phyloP scores from a whole-genome alignment of 2,888 invertebrate genomes.

The Archips xylosteana region DNA sequence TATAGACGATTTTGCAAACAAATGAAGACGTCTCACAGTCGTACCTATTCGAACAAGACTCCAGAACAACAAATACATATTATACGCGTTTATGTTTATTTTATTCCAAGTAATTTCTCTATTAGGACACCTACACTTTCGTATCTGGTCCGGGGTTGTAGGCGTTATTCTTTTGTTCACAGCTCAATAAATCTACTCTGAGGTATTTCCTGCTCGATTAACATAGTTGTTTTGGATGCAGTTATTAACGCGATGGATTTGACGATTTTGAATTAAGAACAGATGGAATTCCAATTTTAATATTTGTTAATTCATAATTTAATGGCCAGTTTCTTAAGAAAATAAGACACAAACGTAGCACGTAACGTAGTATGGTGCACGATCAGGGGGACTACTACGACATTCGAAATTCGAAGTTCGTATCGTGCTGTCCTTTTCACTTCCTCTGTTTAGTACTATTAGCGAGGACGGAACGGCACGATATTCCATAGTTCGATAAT shows the following conservation, averaged over 20 bases:
- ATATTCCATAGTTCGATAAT: too few species aligned
- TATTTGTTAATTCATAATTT: neutral
- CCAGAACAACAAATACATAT: conserved; percentile 56
- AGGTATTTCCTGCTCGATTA: conserved; percentile 33
- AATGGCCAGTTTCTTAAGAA: neutral
- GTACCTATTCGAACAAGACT: neutral
- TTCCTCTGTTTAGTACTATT: too few species aligned
- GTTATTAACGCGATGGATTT: conserved; percentile 28
- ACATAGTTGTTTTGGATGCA: conserved; percentile 39
- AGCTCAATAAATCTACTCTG: conserved; percentile 34
- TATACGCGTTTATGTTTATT: conserved; percentile 66
- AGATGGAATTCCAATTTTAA: neutral
- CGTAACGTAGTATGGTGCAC: too few species aligned
- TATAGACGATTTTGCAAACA: neutral
- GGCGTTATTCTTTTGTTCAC: conserved; percentile 41
- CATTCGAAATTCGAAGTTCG: too few species aligned
- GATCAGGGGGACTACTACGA: too few species aligned
- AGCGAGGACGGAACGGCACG: too few species aligned
- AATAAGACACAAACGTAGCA: neutral
- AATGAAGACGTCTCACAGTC: neutral
- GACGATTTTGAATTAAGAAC: conserved; percentile 16
- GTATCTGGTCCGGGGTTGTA: conserved; percentile 37
- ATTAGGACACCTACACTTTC: conserved; percentile 65
- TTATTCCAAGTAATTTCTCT: conserved; percentile 81
- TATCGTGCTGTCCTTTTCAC: too few species aligned